phyloP scores from a whole-genome alignment of 2,888 invertebrate species.

The Coremacera marginata region DNA sequence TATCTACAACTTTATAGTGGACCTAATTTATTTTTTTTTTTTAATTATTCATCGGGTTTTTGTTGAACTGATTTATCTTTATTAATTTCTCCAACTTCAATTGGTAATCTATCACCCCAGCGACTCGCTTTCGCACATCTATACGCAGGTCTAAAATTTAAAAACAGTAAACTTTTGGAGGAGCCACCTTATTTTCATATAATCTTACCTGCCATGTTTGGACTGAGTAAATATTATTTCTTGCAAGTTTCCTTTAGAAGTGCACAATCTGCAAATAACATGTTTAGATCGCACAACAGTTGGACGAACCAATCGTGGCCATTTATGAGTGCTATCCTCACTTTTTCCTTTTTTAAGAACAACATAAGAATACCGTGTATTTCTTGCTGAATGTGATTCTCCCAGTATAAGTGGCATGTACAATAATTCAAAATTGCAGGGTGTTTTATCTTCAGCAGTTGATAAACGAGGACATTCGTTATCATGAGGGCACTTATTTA shows the following conservation, averaged over 20 bases:
- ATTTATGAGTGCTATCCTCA: conserved; percentile 71
- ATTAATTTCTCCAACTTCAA: conserved; percentile 68
- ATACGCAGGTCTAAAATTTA: conserved; percentile 74
- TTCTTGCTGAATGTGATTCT: conserved; percentile 65
- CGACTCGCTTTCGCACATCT: conserved; percentile 79
- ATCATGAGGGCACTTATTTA: conserved; percentile 84
- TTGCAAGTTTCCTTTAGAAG: conserved; percentile 77
- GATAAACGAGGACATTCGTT: conserved; percentile 78
- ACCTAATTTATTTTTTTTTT: no score
- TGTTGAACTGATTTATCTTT: conserved; percentile 37
- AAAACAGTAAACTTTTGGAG: not conserved
- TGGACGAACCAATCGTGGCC: conserved; percentile 86
- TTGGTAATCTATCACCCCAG: conserved; percentile 87
- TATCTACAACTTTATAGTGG: no score
- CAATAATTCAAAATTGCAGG: conserved; percentile 82
- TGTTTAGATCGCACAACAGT: conserved; percentile 79
- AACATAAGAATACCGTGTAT: conserved; percentile 79
- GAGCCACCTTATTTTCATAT: conserved; percentile 41
- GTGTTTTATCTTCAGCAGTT: conserved; percentile 72
- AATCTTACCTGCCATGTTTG: conserved; percentile 79
- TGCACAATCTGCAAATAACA: conserved; percentile 83
- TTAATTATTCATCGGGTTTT: conserved; percentile 7
- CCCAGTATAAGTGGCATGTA: conserved; percentile 73
- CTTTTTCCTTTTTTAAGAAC: conserved; percentile 82
- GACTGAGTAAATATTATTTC: conserved; percentile 82